Base-by-base conservation (phyloP, 2,113 vertebrate species). In the Gavialis gangeticus region DNA sequence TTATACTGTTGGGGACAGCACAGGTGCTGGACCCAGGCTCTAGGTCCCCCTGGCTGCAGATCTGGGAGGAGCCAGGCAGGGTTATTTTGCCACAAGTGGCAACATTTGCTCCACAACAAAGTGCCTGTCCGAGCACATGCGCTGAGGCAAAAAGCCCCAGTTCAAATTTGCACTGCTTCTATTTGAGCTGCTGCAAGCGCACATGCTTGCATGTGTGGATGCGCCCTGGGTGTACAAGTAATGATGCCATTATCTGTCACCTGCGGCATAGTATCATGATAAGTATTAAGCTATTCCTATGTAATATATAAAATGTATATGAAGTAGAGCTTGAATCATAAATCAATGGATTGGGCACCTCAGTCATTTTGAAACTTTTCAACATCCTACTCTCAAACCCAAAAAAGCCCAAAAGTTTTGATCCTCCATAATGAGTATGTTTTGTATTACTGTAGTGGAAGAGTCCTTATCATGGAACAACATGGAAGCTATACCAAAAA, bases 181-280 rank as follows among this genome's bases (percentile, higher is more conserved):
- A 46, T 46, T 46, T 46, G 46, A 46, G 9, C 46, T 46, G 46
- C 46, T 46, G 46, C 9, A 46, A 46, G 46, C 46, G 46, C 46
- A 46, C 46, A 9, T 46, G 46, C 46, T 46, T 46, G 46, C 46
- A 46, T 46, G 46, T 46, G 46, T 46, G 46, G 46, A 46, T 7
- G 21, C 91, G 34, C 30, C 89, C 69, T 69, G 71, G 79, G 54
- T 86, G 6, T 75, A 46, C 90, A 79, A 92, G 66, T 90, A 97
- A 88, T 62, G 94, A 81, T 93, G 55, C 64, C 56, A 62, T 90
- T 96, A 83, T 91, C 64, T 73, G 18, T 87, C 87, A 85, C 28
- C 30, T 81, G 76, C 12, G 63, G 66, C 46, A 30, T 87, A 55
- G 92, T 92, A 82, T 46, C 75, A 79, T 37, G 79, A 24, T 92